phyloP scores from a whole-genome alignment of 2,888 invertebrate species.

The Empis livida region DNA sequence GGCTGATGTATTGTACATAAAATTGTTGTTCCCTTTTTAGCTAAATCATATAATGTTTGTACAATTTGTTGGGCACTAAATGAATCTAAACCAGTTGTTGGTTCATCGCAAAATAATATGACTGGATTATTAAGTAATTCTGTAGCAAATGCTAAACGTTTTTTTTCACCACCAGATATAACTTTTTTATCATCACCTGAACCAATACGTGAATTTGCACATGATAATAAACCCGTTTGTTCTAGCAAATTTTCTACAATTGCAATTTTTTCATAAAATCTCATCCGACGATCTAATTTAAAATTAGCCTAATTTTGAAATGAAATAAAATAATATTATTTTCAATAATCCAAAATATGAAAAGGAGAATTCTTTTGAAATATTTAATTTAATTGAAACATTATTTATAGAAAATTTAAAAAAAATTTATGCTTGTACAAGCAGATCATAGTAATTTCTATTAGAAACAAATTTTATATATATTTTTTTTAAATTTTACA shows the following conservation, averaged over 20 bases:
- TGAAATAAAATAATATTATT: constrained; percentile 10
- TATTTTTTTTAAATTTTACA: too few species aligned
- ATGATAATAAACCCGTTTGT: constrained; percentile 56
- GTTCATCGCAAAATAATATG: constrained; percentile 89
- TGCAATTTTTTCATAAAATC: constrained; percentile 44
- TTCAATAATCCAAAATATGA: too few species aligned
- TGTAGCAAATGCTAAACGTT: constrained; percentile 82
- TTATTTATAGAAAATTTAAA: too few species aligned
- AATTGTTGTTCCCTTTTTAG: constrained; percentile 68
- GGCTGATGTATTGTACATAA: constrained; percentile 93
- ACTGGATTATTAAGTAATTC: constrained; percentile 82
- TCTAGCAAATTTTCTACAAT: constrained; percentile 58
- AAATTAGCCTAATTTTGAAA: constrained; percentile 78
- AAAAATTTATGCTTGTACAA: too few species aligned
- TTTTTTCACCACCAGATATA: constrained; percentile 87
- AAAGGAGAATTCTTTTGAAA: too few species aligned
- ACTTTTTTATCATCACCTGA: constrained; percentile 60
- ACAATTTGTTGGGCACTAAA: constrained; percentile 82
- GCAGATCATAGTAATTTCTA: not conserved
- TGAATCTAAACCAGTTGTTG: constrained; percentile 87
- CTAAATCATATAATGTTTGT: constrained; percentile 52
- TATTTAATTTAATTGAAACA: too few species aligned
- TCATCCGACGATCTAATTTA: constrained; percentile 59
- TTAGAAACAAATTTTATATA: not conserved
- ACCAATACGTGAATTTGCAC: constrained; percentile 67